phyloP scores from a whole-genome alignment of 2,797 vertebrate species.

The Bryconaethiops microstoma region DNA sequence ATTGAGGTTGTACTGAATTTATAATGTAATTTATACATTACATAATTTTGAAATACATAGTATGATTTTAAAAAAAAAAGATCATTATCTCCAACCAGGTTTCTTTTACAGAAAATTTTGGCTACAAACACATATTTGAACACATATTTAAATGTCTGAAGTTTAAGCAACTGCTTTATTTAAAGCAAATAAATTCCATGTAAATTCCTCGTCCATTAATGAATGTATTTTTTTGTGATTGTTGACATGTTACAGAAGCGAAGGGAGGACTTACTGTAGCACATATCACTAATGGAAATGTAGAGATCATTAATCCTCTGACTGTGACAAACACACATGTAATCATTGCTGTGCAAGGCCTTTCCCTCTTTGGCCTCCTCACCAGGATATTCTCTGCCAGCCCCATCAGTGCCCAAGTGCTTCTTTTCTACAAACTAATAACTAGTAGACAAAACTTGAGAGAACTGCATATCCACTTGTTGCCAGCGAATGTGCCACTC shows the following conservation, averaged over 20 bases:
- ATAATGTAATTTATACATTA: too few species aligned
- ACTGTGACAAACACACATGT: slow-evolving; percentile 45
- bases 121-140: too few species aligned
- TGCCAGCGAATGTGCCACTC: slow-evolving; percentile 11
- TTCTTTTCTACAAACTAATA: slow-evolving; percentile 12
- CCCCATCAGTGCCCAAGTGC: slow-evolving; percentile 22
- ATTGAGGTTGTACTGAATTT: too few species aligned
- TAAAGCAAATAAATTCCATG: too few species aligned
- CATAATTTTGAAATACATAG: too few species aligned
- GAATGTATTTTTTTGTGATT: not conserved
- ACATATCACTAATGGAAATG: slow-evolving; percentile 28
- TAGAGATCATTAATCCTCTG: slow-evolving; percentile 18
- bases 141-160: too few species aligned
- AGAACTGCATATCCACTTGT: slow-evolving; percentile 30
- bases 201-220: too few species aligned
- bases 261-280: not conserved
- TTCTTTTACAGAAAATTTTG: too few species aligned
- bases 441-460: not conserved
- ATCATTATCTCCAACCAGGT: too few species aligned
- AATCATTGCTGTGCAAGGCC: slow-evolving; percentile 20
- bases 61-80: too few species aligned
- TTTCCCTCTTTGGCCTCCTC: slow-evolving; percentile 41
- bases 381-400: not conserved
- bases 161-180: too few species aligned
- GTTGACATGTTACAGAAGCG: too few species aligned